These are phyloP conservation scores for Prosapia bicincta DNA, from an alignment of 2,888 invertebrate species.

Conservation along the genomic window DNA sequence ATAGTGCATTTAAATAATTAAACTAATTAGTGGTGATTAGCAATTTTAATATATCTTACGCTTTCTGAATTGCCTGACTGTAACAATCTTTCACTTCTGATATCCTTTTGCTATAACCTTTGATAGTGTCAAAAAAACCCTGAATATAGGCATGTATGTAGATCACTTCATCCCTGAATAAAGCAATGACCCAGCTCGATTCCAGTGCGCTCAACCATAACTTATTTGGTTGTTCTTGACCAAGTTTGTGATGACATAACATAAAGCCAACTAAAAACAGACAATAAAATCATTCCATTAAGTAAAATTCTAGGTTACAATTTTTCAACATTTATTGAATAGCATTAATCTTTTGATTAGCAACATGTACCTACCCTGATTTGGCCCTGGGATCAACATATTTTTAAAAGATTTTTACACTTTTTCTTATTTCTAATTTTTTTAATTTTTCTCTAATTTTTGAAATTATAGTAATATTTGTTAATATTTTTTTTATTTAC, in stretches of 20 bases:
- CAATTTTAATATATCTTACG: slow-evolving; percentile 55
- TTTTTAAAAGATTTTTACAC: too few relatives aligned
- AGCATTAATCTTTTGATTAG: too few relatives aligned
- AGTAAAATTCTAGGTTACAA: too few relatives aligned
- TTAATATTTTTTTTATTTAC: too few relatives aligned
- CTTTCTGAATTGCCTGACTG: slow-evolving; percentile 83
- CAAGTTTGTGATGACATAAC: slow-evolving; percentile 83
- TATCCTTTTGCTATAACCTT: slow-evolving; percentile 88
- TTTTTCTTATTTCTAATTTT: too few relatives aligned
- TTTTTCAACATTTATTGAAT: too few relatives aligned
- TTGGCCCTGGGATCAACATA: too few relatives aligned
- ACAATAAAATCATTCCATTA: too few relatives aligned
- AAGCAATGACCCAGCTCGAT: slow-evolving; percentile 88
- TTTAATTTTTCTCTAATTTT: too few relatives aligned
- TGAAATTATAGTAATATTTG: too few relatives aligned
- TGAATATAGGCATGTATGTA: slow-evolving; percentile 93
- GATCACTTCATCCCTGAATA: slow-evolving; percentile 96
- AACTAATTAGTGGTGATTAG: too few relatives aligned
- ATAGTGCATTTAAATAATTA: not conserved
- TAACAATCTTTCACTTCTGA: slow-evolving; percentile 96
- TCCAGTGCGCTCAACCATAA: slow-evolving; percentile 92
- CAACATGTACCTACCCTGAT: too few relatives aligned
- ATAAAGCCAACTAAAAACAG: slow-evolving; percentile 78
- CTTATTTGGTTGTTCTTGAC: slow-evolving; percentile 78
- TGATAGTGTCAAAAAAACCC: slow-evolving; percentile 89